phyloP scores from a whole-genome alignment of 1,140 invertebrate species.

The Temnothorax curvispinosus region DNA sequence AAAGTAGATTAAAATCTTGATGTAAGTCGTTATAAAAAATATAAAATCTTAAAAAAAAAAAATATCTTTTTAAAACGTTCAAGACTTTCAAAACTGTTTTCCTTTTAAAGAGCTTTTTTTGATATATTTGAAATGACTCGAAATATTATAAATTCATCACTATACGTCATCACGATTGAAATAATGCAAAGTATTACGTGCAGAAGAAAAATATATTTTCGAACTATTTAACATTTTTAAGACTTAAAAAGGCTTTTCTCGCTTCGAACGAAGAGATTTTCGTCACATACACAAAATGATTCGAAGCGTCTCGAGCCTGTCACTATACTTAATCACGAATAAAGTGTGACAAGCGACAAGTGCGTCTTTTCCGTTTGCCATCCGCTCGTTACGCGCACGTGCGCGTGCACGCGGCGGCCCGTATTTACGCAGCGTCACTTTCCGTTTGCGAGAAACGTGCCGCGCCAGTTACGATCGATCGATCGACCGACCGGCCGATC shows the following conservation, averaged over 20 bases:
- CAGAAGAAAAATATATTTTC: neutral
- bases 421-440: slow-evolving; percentile 63
- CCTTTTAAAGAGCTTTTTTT: neutral
- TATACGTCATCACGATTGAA: neutral
- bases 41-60: neutral
- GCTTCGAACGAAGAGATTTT: neutral
- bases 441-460: slow-evolving; percentile 32
- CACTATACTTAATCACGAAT: neutral
- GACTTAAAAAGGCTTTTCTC: neutral
- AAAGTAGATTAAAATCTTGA: neutral
- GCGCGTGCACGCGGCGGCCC: slow-evolving; percentile 51
- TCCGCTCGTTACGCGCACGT: slow-evolving; percentile 61
- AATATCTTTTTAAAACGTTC: neutral
- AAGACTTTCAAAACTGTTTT: neutral
- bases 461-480: slow-evolving; percentile 17
- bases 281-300: neutral
- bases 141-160: neutral
- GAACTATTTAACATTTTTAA: neutral
- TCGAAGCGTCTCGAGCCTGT: neutral
- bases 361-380: slow-evolving; percentile 46
- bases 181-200: neutral
- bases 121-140: neutral
- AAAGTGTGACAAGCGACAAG: slow-evolving; percentile 49
- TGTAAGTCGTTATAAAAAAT: neutral
- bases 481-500: neutral